Percentiles rank a stretch among this genome's conserved stretches.
Conservation (phyloP, 2,113 vertebrate genomes). For the Chrysemys picta region DNA sequence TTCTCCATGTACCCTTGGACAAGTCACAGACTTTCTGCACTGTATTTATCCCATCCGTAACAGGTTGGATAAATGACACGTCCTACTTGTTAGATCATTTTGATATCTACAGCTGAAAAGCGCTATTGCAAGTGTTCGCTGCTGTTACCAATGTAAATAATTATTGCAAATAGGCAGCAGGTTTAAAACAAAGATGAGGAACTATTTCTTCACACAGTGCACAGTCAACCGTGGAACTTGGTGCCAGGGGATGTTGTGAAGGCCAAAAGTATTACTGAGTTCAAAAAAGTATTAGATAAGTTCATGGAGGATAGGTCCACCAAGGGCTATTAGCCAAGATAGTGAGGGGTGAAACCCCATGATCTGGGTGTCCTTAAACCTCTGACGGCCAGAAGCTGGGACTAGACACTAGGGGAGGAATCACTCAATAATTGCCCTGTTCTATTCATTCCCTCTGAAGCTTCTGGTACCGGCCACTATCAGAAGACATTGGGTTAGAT, state of each 20-base stretch:
- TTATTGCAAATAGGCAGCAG: neutral
- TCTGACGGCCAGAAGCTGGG: neutral
- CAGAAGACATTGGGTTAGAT: neutral
- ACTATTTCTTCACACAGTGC: neutral
- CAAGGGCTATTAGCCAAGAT: neutral
- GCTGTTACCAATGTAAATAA: neutral
- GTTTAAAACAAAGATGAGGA: neutral
- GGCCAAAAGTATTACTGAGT: neutral
- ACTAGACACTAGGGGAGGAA: neutral
- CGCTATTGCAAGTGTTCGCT: neutral
- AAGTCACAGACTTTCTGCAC: neutral
- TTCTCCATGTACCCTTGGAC: neutral
- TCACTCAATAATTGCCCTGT: neutral
- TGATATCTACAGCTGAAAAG: rapidly evolving
- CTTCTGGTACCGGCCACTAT: neutral
- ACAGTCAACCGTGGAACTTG: neutral
- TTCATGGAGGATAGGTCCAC: neutral
- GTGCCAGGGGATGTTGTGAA: neutral
- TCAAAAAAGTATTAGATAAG: neutral
- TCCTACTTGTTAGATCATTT: neutral
- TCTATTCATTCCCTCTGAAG: neutral
- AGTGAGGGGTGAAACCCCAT: neutral
- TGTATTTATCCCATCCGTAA: neutral
- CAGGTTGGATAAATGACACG: neutral
- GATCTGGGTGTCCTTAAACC: neutral